These are phyloP conservation scores for Dipodomys stephensi DNA, from an alignment of 2,113 vertebrate species.

Conservation along the genomic window DNA sequence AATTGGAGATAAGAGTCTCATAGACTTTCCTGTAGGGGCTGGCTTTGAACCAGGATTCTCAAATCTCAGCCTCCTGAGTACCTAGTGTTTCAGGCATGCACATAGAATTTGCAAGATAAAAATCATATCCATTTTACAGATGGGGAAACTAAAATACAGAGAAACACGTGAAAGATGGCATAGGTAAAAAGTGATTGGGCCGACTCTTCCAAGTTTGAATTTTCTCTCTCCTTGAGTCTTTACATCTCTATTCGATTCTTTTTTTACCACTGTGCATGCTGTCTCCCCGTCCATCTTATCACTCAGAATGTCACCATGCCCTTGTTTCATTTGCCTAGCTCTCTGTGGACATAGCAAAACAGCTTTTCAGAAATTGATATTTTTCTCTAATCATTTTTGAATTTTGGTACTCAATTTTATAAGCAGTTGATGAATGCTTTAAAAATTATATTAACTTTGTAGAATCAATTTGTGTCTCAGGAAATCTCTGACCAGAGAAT, in stretches of 20 bases:
- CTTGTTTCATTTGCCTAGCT: background rate
- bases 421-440: background rate
- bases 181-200: background rate
- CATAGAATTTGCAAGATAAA: background rate
- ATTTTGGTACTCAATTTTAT: background rate
- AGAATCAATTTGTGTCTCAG: background rate
- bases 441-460: too few relatives aligned
- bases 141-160: background rate
- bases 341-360: background rate
- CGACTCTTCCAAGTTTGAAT: background rate
- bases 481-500: background rate
- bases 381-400: background rate
- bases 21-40: too few relatives aligned
- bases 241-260: background rate
- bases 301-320: background rate
- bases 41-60: too few relatives aligned
- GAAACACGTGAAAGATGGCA: background rate
- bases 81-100: background rate
- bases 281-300: background rate
- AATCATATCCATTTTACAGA: background rate
- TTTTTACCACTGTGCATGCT: accelerated
- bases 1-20: too few relatives aligned
- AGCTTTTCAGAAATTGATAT: background rate
- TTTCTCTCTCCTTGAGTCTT: background rate
- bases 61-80: too few relatives aligned